Base-by-base conservation (phyloP, 2,888 invertebrate genomes). In the Noctua comes region DNA sequence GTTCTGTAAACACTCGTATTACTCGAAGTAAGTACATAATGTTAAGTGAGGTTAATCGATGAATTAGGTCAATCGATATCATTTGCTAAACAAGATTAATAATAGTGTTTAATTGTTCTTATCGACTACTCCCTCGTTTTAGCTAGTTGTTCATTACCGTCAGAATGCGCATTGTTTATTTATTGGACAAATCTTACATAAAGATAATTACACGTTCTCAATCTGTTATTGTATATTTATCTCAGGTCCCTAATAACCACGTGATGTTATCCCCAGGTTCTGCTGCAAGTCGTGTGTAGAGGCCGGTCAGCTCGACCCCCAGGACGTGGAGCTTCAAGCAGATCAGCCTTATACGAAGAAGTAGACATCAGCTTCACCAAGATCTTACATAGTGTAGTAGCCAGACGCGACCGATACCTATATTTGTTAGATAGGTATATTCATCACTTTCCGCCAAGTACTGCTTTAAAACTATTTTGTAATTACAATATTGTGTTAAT, bases 251-350 rank as follows among this genome's bases (percentile, higher is more conserved):
- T 18, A 21, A n/a, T 77, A 64, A 85, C 24, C 27, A 40, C 1
- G 6, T 82, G 27, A 0, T 54, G 8, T 59, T 66, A 6, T 71
- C 13, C 51, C 31, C 80, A 97, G 97, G 83, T 99, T 99, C 97
- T 99, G 99, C 95, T 99, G 99, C 96, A 97, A 98, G 93, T 99
- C 99, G 2, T 99, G 99, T 94, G 98, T 99, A 82, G 97, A 98
- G 93, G 98, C 99, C 0, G 99, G 99, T 1, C 98, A 98, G 92
- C 95, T 99, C 73, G 90, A 93, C 86, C 93, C 95, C 0, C 88
- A 88, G 59, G 92, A 93, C 27, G 86, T 93, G 76, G 92, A 91
- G 76, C 88, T 92, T 88, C 94, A 94, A 80, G 91, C 92, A 4
- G 95, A 95, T 91, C 90, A 92, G 85, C 86, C 93, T 27, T 84